A percentile compares a stretch with the other conserved stretches of the same genome.
These are phyloP conservation scores for Dendropsophus ebraccatus DNA, from an alignment of 2,113 vertebrate genomes.

Conservation along the genomic window DNA sequence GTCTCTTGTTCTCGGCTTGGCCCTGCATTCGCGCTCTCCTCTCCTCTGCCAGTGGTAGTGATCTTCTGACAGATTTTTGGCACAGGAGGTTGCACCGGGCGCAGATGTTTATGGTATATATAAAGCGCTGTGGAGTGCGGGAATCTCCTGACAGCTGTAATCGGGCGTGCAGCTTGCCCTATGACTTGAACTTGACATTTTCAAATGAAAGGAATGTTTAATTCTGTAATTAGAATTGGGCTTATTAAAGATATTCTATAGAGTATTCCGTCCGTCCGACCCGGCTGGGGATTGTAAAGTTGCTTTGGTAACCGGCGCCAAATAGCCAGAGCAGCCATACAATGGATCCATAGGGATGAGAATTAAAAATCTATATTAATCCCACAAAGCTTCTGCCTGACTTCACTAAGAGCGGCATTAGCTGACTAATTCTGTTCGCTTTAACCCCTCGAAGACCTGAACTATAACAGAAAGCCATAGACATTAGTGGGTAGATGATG, in stretches of 20 bases:
- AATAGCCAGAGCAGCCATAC: neutral
- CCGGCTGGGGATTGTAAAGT: neutral
- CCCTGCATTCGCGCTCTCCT: neutral
- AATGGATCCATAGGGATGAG: neutral
- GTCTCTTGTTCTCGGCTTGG: neutral
- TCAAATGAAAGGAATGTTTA: neutral
- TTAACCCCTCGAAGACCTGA: neutral
- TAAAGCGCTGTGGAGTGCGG: neutral
- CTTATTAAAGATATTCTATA: constrained; percentile 5
- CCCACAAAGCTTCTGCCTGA: neutral
- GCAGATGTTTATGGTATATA: constrained; percentile 28
- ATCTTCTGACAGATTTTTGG: constrained; percentile 22
- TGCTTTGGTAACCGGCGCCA: neutral
- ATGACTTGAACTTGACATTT: constrained; percentile 33
- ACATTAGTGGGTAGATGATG: neutral
- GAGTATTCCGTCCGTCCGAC: neutral
- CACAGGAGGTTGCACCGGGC: neutral
- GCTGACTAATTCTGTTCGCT: neutral
- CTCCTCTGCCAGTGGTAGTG: neutral
- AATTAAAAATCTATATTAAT: neutral
- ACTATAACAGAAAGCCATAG: neutral
- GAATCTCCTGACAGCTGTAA: constrained; percentile 11
- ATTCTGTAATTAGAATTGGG: constrained; percentile 24
- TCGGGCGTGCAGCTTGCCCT: neutral
- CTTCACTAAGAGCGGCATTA: neutral